These are phyloP conservation scores for Acanthornis magna DNA, from an alignment of 2,797 vertebrate species.

Conservation along the genomic window DNA sequence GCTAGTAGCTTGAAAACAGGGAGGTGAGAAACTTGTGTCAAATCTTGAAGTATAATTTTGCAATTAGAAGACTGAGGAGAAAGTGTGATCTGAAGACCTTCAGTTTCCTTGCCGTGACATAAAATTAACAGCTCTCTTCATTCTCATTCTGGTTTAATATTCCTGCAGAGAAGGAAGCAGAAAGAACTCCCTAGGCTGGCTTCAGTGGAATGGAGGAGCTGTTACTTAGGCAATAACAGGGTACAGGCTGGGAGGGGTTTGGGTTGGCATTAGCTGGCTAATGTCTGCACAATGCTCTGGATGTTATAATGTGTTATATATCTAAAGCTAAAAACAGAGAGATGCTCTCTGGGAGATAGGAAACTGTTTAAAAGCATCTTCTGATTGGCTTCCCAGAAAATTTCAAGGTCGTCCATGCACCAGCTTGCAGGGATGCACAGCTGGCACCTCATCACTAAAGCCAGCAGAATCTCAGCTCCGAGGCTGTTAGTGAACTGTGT, in stretches of 20 bases:
- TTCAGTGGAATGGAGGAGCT: background rate
- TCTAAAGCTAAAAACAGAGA: background rate
- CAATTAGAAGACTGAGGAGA: constrained; percentile 33
- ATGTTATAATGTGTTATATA: background rate
- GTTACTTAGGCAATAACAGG: background rate
- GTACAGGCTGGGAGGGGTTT: background rate
- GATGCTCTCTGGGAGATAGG: background rate
- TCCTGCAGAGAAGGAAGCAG: constrained; percentile 16
- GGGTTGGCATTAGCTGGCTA: background rate
- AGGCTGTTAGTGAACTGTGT: background rate
- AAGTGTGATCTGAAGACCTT: constrained; percentile 39
- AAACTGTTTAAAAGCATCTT: background rate
- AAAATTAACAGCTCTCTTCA: constrained; percentile 43
- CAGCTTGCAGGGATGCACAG: constrained; percentile 46
- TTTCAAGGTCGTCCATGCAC: background rate
- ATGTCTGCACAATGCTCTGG: background rate
- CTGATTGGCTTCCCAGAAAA: background rate
- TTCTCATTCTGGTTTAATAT: constrained; percentile 49
- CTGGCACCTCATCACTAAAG: constrained; percentile 34
- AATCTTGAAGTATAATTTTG: constrained; percentile 12
- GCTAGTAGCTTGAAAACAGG: background rate
- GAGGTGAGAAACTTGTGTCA: constrained; percentile 34
- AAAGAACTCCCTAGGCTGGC: constrained; percentile 14
- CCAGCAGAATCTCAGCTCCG: background rate
- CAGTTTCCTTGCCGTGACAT: background rate